Base-by-base conservation (phyloP, 2,888 invertebrate genomes). In the Cylindroiulus punctatus region DNA sequence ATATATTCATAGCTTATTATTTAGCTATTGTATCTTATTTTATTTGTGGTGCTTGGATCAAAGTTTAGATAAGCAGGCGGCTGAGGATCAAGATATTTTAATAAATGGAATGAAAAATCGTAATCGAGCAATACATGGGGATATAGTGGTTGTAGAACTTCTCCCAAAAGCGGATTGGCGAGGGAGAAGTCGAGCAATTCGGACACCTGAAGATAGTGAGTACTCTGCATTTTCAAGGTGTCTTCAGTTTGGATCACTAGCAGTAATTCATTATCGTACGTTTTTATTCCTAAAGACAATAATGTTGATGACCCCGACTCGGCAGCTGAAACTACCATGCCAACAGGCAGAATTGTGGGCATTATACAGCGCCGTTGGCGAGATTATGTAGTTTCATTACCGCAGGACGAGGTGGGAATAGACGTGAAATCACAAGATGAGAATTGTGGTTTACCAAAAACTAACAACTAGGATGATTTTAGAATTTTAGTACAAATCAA, bases 91-190 rank as follows among this genome's bases (percentile, higher is more conserved):
- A 4, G 91, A 91, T 88, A 89, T 91, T 86, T 88, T 90, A 42
- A 89, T 92, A 14, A 76, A 82, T 52, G 89, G 89, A 7, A 86
- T 89, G 85, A 89, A 88, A 42, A 89, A 90, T 87, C 88, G 91
- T 81, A 91, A 91, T 88, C 89, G 91, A 82, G 91, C 91, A 4
- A 88, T 91, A 65, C 90, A 91, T 87, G 90, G 90, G 1, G 91
- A 91, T 88, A 88, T 89, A 22, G 91, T 91, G 2, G 90, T 90
- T 17, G 89, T 91, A 8, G 87, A 89, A 85, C 22, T 90, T 19
- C 86, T 89, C 47, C 88, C 88, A 7, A 88, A 89, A 86, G 87
- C 88, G 81, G 88, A 90, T 36, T 91, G 90, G 90, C 88, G 89
- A 81, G 89, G 89, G 2, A 87, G 89, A 52, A 87, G 76, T 30